phyloP scores from a whole-genome alignment of 2,888 invertebrate species.

The Tetragonula carbonaria region DNA sequence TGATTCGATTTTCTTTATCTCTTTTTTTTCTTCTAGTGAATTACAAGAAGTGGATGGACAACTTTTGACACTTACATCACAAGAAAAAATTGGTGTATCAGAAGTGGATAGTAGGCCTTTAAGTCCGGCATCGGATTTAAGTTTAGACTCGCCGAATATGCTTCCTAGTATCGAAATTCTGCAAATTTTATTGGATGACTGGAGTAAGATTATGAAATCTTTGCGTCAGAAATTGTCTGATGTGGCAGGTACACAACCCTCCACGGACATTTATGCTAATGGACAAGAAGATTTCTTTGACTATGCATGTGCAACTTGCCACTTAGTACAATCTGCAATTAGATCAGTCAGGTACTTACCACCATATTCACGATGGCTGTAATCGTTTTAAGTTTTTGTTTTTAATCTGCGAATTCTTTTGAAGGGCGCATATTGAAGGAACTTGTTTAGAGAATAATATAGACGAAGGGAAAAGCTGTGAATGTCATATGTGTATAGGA shows the following conservation, averaged over 20 bases:
- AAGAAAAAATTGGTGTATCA: constrained; percentile 47
- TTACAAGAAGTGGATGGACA: constrained; percentile 70
- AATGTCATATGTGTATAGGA: constrained; percentile 62
- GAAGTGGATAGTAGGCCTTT: constrained; percentile 62
- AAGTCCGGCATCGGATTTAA: constrained; percentile 68
- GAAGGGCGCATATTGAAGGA: constrained; percentile 61
- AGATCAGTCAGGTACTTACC: constrained; percentile 55
- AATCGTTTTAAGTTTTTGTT: not conserved
- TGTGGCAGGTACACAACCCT: constrained; percentile 72
- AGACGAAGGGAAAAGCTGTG: constrained; percentile 64
- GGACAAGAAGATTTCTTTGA: constrained; percentile 61
- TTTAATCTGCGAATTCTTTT: not conserved
- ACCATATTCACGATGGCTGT: not conserved
- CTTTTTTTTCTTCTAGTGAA: constrained; percentile 59
- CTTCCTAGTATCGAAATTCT: constrained; percentile 72
- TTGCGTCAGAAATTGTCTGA: constrained; percentile 75
- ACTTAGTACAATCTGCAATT: constrained; percentile 59
- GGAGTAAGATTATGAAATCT: constrained; percentile 67
- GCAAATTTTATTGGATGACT: constrained; percentile 75
- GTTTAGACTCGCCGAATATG: constrained; percentile 63
- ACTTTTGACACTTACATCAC: constrained; percentile 60
- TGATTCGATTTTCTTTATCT: not conserved
- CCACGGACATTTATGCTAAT: constrained; percentile 61
- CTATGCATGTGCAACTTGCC: constrained; percentile 44
- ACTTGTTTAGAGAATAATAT: constrained; percentile 38